phyloP scores from a whole-genome alignment of 2,113 vertebrate species.

The Corythornis madagascariensis region DNA sequence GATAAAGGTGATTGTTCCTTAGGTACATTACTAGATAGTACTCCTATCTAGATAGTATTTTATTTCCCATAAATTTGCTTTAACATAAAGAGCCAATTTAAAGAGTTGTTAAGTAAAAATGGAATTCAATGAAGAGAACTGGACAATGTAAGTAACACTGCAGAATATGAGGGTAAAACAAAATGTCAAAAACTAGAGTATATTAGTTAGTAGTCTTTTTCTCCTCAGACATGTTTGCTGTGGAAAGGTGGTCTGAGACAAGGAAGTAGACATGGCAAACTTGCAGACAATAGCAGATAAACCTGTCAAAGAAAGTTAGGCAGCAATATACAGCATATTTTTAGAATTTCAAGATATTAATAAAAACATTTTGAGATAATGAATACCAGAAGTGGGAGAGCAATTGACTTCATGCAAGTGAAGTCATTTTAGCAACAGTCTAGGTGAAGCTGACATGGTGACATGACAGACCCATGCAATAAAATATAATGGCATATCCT shows the following conservation, averaged over 20 bases:
- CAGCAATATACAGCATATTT: background rate
- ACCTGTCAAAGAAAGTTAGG: background rate
- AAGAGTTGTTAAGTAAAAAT: conserved; percentile 27
- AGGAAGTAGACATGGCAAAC: background rate
- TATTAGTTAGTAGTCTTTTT: background rate
- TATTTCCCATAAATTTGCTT: background rate
- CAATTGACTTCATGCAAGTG: background rate
- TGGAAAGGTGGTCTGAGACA: background rate
- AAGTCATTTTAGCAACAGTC: background rate
- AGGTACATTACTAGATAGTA: background rate
- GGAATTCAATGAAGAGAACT: conserved; percentile 7
- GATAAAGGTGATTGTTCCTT: background rate
- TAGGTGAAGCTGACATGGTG: background rate
- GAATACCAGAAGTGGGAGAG: background rate
- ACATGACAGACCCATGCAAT: fast-evolving
- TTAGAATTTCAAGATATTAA: background rate
- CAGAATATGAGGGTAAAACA: conserved; percentile 1
- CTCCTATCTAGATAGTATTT: conserved; percentile 8
- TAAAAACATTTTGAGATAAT: background rate
- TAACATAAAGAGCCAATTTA: background rate
- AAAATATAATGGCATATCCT: background rate
- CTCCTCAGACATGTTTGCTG: background rate
- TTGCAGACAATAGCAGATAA: background rate
- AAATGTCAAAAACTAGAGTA: conserved; percentile 4
- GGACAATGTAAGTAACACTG: background rate